Conservation (phyloP, 1,140 invertebrate genomes). For the Saxidomus purpurata region DNA sequence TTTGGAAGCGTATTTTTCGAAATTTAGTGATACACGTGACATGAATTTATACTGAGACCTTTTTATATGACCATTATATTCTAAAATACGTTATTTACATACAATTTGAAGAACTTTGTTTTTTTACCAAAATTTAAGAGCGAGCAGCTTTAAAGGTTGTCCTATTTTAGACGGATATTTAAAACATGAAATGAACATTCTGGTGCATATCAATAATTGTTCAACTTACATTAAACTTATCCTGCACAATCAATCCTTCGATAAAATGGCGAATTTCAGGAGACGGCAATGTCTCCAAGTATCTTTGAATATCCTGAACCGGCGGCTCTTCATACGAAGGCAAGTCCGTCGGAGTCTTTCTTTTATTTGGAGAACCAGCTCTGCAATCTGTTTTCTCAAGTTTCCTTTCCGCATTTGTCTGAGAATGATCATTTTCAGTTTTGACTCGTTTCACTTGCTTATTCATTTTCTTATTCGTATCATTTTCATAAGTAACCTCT, state of each 20-base stretch:
- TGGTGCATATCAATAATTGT: too few species aligned
- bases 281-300: conserved; percentile 16
- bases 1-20: too few species aligned
- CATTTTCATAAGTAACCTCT: not conserved
- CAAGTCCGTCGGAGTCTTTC: not conserved
- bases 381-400: not conserved
- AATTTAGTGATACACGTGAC: too few species aligned
- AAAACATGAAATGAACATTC: too few species aligned
- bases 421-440: not conserved
- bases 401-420: not conserved
- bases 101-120: too few species aligned
- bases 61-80: too few species aligned
- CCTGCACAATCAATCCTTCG: conserved; percentile 11
- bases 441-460: not conserved
- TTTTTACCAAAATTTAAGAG: too few species aligned
- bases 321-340: not conserved
- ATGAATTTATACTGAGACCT: too few species aligned
- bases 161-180: too few species aligned
- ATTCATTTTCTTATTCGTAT: not conserved
- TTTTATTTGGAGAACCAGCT: not conserved
- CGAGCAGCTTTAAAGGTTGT: too few species aligned
- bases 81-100: too few species aligned
- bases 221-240: conserved; percentile 33
- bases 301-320: not conserved
- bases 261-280: conserved; percentile 10